Conservation (phyloP, 2,888 invertebrate species). For the Venusia cambrica region DNA sequence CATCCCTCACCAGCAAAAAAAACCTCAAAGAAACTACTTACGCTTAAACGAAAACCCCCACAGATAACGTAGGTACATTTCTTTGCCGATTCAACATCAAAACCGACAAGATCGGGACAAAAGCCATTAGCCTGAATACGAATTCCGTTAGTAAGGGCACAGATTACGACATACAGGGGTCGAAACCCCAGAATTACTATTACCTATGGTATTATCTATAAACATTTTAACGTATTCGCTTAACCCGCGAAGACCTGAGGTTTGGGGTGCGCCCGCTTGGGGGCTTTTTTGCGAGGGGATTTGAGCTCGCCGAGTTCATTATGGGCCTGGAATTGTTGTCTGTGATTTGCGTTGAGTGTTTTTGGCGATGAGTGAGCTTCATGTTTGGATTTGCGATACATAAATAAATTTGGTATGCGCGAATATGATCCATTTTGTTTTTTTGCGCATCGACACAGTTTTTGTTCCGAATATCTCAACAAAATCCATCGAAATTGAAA, state of each 20-base stretch:
- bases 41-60: constrained; percentile 26
- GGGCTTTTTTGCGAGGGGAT: constrained; percentile 63
- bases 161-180: constrained; percentile 23
- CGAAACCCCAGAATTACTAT: constrained; percentile 66
- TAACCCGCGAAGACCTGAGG: constrained; percentile 74
- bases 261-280: constrained; percentile 41
- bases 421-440: too few relatives aligned
- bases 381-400: too few relatives aligned
- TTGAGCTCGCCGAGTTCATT: constrained; percentile 60
- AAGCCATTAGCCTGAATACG: constrained; percentile 65
- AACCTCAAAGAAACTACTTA: constrained; percentile 21
- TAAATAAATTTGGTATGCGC: too few relatives aligned
- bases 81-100: constrained; percentile 51
- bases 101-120: constrained; percentile 58
- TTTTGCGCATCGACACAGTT: too few relatives aligned
- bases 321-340: constrained; percentile 61
- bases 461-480: too few relatives aligned
- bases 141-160: constrained; percentile 62
- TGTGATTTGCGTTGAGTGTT: constrained; percentile 46
- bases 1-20: constrained; percentile 3
- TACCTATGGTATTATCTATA: constrained; percentile 75
- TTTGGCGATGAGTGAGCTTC: constrained; percentile 12
- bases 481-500: too few relatives aligned
- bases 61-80: constrained; percentile 40
- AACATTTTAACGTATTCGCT: constrained; percentile 77